Evolutionary conservation across 1,140 invertebrate species (phyloP).

Genomic region (Drosophila saltans): DNA sequence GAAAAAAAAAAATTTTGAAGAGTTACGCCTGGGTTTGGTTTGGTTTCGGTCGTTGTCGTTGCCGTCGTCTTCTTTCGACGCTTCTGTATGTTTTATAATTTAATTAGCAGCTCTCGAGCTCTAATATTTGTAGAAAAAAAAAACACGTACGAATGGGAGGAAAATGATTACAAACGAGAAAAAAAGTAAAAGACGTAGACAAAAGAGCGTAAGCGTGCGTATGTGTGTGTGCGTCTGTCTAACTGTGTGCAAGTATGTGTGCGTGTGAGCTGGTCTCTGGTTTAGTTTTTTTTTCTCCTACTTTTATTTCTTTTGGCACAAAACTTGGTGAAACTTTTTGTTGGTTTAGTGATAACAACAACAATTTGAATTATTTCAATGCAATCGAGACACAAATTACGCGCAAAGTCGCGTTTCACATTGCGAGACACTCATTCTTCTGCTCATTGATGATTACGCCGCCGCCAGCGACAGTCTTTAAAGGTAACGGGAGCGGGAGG

Average conservation of each 20-base stretch:
- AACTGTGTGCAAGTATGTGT: constrained; percentile 26
- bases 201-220: constrained; percentile 68
- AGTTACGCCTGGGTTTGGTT: constrained; percentile 30
- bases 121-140: constrained; percentile 81
- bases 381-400: constrained; percentile 34
- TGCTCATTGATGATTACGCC: constrained; percentile 75
- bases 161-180: constrained; percentile 81
- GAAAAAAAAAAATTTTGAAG: constrained; percentile 28
- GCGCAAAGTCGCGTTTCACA: constrained; percentile 66
- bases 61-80: constrained; percentile 59
- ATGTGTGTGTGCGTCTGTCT: constrained; percentile 35
- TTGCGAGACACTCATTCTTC: constrained; percentile 25
- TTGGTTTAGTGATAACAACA: constrained; percentile 19
- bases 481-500: constrained; percentile 27
- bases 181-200: constrained; percentile 78
- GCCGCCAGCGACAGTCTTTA: constrained; percentile 34
- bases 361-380: constrained; percentile 43
- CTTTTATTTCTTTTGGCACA: constrained; percentile 50
- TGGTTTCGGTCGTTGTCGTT: constrained; percentile 25
- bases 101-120: constrained; percentile 79
- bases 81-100: constrained; percentile 80
- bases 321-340: constrained; percentile 35
- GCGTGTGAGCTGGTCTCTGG: constrained; percentile 59
- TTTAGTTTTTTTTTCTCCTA: constrained; percentile 29
- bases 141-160: constrained; percentile 71